A percentile compares a stretch with the other conserved stretches of the same genome.
Conservation (phyloP, 2,113 vertebrate genomes). For the Syngnathus floridae region DNA sequence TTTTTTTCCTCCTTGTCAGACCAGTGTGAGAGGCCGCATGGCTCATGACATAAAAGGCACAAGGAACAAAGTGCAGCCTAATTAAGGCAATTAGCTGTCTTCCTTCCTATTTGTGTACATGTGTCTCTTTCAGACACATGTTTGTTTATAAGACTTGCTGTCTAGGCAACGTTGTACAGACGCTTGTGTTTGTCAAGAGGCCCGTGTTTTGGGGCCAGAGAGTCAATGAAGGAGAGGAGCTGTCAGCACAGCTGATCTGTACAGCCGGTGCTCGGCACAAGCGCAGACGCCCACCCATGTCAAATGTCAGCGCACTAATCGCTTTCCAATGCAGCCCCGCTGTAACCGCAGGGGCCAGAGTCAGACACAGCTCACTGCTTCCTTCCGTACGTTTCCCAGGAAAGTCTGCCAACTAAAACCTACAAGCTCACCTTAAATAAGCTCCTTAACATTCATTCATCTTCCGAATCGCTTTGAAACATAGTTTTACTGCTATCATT, state of each 20-base stretch:
- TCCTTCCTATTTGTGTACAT: background rate
- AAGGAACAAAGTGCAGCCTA: constrained; percentile 10
- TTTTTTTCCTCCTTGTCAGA: constrained; percentile 14
- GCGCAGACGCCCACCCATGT: constrained; percentile 66
- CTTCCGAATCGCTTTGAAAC: no score
- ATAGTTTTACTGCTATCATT: no score
- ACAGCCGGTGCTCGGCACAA: constrained; percentile 47
- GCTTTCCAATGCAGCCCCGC: constrained; percentile 63
- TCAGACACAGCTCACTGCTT: constrained; percentile 54
- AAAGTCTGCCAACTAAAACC: constrained; percentile 31
- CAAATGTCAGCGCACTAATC: constrained; percentile 71
- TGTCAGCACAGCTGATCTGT: constrained; percentile 52
- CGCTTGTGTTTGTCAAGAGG: constrained; percentile 42
- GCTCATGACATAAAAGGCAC: constrained; percentile 21
- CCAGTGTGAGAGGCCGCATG: constrained; percentile 36
- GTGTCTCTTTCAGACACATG: constrained; percentile 18
- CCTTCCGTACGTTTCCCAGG: constrained; percentile 26
- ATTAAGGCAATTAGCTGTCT: constrained; percentile 25
- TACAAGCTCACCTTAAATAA: constrained; percentile 30
- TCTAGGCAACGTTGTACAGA: constrained; percentile 30
- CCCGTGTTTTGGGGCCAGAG: constrained; percentile 43
- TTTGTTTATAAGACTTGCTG: constrained; percentile 2
- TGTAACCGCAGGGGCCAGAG: constrained; percentile 49
- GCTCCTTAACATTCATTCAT: constrained; percentile 16
- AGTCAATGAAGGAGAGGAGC: constrained; percentile 46